Conservation (phyloP, 2,113 vertebrate genomes). For the Isichthys henryi region DNA sequence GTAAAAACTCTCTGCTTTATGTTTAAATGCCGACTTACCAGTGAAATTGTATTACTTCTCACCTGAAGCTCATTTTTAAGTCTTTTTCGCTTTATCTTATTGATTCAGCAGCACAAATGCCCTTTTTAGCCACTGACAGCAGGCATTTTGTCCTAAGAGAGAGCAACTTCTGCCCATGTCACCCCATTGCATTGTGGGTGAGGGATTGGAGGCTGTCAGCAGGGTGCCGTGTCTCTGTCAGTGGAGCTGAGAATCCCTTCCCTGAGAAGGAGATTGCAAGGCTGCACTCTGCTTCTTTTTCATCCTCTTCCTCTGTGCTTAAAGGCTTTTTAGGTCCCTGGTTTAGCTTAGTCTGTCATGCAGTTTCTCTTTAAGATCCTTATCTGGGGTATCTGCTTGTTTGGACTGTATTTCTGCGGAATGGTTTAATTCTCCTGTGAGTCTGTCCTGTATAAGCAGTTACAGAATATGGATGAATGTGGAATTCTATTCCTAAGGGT, state of each 20-base stretch:
- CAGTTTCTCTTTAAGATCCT: not conserved
- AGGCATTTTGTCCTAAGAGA: not conserved
- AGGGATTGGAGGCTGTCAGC: not conserved
- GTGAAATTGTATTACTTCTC: not conserved
- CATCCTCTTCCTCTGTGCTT: not conserved
- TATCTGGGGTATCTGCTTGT: not conserved
- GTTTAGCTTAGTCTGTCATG: not conserved
- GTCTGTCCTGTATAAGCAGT: not conserved
- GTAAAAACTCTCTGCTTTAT: not conserved
- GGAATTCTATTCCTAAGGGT: not conserved
- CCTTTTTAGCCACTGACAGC: not conserved
- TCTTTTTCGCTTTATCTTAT: not conserved
- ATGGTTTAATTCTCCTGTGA: not conserved
- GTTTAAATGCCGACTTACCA: not conserved
- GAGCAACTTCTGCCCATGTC: not conserved
- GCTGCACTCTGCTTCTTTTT: not conserved
- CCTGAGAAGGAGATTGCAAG: not conserved
- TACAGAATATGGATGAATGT: not conserved
- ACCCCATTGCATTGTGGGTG: not conserved
- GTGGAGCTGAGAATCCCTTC: not conserved
- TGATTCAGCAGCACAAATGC: not conserved
- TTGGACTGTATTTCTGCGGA: not conserved
- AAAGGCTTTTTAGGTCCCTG: not conserved
- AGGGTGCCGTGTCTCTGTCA: not conserved
- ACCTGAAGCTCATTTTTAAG: not conserved